Base-by-base conservation (phyloP, 2,113 vertebrate species). In the Halichoerus grypus region DNA sequence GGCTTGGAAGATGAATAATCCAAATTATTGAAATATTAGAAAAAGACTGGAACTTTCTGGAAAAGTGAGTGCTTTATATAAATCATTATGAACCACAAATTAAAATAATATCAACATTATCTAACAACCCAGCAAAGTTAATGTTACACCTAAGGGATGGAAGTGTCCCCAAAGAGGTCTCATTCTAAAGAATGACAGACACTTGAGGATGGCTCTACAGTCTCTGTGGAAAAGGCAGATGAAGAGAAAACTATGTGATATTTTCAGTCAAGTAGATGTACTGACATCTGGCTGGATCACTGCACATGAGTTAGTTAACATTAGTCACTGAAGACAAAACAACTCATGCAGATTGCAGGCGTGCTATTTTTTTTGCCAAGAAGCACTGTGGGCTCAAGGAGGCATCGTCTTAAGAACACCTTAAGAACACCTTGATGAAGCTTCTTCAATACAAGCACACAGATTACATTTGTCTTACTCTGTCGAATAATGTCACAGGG, bases 1-100 rank as follows among this genome's bases (percentile, higher is more conserved):
- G 72, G 7, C 51, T 72, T 72, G 69, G 82, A 95, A 86, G 36
- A 83, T 69, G 55, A 96, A 85, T 94, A 92, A 89, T 53, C 65
- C 71, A 87, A 95, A 94, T 91, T 84, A 67, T 33, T 82, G 26
- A 74, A 86, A 85, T 31, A 22, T 87, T 88, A 81, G 49, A 74
- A 69, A 92, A 81, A 95, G 12, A 55, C 31, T 39, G n/a, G 26
- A 22, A n/a, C 14, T 90, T 95, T 91, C 49, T 94, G 31, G 84
- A 36, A 36, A 93, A 86, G 19, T 74, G 31, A 77, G 21, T 81
- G 31, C 42, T 72, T 88, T 55, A 63, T 82, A 46, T 16, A 81
- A 88, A 91, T 83, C 19, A 81, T 3, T 92, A 63, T 57, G 63
- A 96, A 80, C 4, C 33, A 97, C 12, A 96, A 36, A 91, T 88